A percentile compares a stretch with the other conserved stretches of the same genome.
These are phyloP conservation scores for Cyphomyrus plagiostoma DNA, from an alignment of 2,113 vertebrate genomes.

Conservation along the genomic window DNA sequence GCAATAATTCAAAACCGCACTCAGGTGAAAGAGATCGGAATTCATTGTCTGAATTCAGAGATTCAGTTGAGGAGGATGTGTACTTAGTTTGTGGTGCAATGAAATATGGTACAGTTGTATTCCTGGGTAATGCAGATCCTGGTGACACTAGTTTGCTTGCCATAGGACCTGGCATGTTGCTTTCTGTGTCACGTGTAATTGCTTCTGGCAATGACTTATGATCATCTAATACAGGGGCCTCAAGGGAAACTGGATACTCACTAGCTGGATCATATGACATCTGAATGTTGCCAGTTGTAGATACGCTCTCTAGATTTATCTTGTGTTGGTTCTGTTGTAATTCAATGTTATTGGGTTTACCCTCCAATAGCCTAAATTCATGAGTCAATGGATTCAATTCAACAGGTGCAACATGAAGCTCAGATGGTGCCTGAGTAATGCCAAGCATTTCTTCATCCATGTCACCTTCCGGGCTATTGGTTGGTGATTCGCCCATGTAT, in stretches of 20 bases:
- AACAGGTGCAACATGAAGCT: slow-evolving; percentile 22
- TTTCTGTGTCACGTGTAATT: not conserved
- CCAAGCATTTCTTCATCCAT: slow-evolving; percentile 17
- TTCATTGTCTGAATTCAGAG: not conserved
- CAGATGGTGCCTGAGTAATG: not conserved
- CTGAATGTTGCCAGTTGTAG: slow-evolving; percentile 23
- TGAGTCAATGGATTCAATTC: not conserved
- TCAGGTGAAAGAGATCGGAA: not conserved
- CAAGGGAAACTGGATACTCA: slow-evolving; percentile 15
- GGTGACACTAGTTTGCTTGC: not conserved
- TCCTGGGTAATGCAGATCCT: not conserved
- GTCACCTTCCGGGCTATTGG: slow-evolving; percentile 12
- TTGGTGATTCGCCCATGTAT: slow-evolving; percentile 11
- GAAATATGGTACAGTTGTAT: not conserved
- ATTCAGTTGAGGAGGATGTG: not conserved
- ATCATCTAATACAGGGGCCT: slow-evolving; percentile 12
- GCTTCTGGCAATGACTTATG: not conserved
- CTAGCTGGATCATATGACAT: slow-evolving; percentile 42
- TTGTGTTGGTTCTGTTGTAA: not conserved
- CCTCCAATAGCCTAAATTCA: not conserved
- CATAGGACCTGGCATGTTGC: not conserved
- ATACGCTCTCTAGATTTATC: not conserved
- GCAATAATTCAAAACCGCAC: slow-evolving; percentile 12
- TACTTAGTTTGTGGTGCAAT: not conserved
- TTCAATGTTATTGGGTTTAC: not conserved